These are phyloP conservation scores for Drymonia ruficornis DNA, from an alignment of 2,888 invertebrate species.

Conservation along the genomic window DNA sequence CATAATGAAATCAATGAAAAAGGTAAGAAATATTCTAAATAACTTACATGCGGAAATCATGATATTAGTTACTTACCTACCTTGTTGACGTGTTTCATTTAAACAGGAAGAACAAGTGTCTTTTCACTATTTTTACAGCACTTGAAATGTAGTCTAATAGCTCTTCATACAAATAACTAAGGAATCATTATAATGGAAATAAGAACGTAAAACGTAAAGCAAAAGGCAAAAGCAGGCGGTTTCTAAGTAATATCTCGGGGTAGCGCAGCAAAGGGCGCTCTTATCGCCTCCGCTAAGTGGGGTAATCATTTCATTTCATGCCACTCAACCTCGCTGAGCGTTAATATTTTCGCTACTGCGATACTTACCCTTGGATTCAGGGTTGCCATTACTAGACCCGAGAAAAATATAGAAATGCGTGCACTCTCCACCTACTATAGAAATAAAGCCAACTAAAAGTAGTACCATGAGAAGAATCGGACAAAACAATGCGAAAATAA, in stretches of 20 bases:
- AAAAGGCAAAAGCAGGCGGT: neutral
- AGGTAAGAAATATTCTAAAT: neutral
- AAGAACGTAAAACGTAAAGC: neutral
- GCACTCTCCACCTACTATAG: too few relatives aligned
- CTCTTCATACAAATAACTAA: too few relatives aligned
- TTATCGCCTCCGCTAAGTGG: conserved; percentile 51
- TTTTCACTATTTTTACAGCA: too few relatives aligned
- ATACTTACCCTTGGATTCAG: conserved; percentile 27
- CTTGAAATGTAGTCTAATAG: too few relatives aligned
- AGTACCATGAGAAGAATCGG: too few relatives aligned
- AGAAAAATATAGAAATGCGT: conserved; percentile 6
- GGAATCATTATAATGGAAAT: neutral
- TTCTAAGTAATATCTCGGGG: conserved; percentile 32
- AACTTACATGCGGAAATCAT: neutral
- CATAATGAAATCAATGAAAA: too few relatives aligned
- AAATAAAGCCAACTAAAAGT: too few relatives aligned
- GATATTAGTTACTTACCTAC: neutral
- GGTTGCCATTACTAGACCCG: conserved; percentile 17
- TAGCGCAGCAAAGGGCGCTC: conserved; percentile 29
- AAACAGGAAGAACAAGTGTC: neutral
- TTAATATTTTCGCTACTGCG: conserved; percentile 48
- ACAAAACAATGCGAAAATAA: conserved; percentile 5
- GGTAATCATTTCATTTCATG: conserved; percentile 57
- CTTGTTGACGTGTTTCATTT: neutral
- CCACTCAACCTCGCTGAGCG: conserved; percentile 41